Evolutionary conservation across 2,888 invertebrate species (phyloP), one percentile per base, ranked within the genome.

Genomic region (Orchestes rusci): DNA sequence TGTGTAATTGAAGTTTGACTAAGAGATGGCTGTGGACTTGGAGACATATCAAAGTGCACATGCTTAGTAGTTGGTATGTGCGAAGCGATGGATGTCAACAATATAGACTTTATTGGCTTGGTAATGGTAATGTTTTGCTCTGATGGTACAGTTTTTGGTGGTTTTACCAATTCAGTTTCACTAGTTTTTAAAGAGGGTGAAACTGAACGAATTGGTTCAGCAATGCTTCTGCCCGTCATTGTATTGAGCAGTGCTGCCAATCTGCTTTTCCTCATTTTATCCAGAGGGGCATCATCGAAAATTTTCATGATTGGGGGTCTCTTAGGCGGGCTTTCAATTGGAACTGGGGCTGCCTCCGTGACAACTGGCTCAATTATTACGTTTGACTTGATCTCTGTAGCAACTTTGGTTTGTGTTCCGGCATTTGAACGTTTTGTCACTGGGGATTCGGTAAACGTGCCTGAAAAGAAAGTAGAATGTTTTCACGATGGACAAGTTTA

Each of bases 151-250:
- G 17, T 30, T 18, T 39, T 31, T 2, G 23, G 4, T 16, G 28
- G 10, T n/a, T 27, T 5, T n/a, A 10, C 29, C 7, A 29, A 16
- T 10, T 12, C 29, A 10, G 16, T 3, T 10, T 45, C 16, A 18
- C 4, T 16, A n/a, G 18, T 16, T 12, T 39, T 18, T n/a, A 19
- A 16, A 10, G 73, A 70, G 28, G 56, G 29, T 10, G 16, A 8
- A 10, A 5, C 5, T 27, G 15, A 16, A 8, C 8, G 8, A n/a
- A 18, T 16, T 4, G 32, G 32, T 17, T 33, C n/a, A 4, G 31
- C 20, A 10, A 34, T 27, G n/a, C 34, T 62, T 53, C 66, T 74
- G 65, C 70, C 78, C 58, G 64, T 60, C 29, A 66, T 53, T 13
- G 62, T 62, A 16, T 66, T 61, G 50, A 68, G 56, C 16, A 68